Evolutionary conservation across 2,113 vertebrate genomes (phyloP).

Genomic region (Seriola rivoliana): DNA sequence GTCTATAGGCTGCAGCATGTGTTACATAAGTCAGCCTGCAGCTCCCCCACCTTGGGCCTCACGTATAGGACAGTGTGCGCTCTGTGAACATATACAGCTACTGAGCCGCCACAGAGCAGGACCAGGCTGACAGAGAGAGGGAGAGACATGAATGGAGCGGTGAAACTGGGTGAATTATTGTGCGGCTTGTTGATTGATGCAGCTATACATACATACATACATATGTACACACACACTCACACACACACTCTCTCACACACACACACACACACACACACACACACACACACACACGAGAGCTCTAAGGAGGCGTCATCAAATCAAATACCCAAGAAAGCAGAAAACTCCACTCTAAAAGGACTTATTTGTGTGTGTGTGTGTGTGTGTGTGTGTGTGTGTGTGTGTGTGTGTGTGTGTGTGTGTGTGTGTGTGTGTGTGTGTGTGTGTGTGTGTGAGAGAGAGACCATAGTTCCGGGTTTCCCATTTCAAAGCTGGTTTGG

Average conservation of each 20-base stretch:
- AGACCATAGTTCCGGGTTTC: not conserved
- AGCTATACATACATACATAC: constrained; percentile 15
- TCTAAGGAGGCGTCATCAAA: constrained; percentile 10
- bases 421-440: constrained; percentile 7
- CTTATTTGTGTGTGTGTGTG: constrained; percentile 1
- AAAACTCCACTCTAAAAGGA: not conserved
- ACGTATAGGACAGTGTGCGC: constrained; percentile 57
- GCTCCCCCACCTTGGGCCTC: constrained; percentile 62
- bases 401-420: constrained; percentile 7
- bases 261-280: not conserved
- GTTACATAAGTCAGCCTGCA: constrained; percentile 58
- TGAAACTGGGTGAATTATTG: constrained; percentile 33
- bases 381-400: constrained; percentile 18
- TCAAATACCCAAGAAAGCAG: constrained; percentile 11
- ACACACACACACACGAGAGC: constrained; percentile 14
- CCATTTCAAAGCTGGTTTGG: constrained; percentile 34
- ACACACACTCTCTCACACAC: constrained; percentile 10
- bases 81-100: constrained; percentile 55
- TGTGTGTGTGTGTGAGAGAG: not conserved
- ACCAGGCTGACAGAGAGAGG: constrained; percentile 21
- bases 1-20: constrained; percentile 43
- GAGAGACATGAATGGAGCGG: constrained; percentile 39
- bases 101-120: constrained; percentile 42
- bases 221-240: constrained; percentile 13
- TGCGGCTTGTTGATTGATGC: constrained; percentile 24